These are phyloP conservation scores for Salvelinus alpinus DNA, from an alignment of 2,113 vertebrate species.

Conservation along the genomic window DNA sequence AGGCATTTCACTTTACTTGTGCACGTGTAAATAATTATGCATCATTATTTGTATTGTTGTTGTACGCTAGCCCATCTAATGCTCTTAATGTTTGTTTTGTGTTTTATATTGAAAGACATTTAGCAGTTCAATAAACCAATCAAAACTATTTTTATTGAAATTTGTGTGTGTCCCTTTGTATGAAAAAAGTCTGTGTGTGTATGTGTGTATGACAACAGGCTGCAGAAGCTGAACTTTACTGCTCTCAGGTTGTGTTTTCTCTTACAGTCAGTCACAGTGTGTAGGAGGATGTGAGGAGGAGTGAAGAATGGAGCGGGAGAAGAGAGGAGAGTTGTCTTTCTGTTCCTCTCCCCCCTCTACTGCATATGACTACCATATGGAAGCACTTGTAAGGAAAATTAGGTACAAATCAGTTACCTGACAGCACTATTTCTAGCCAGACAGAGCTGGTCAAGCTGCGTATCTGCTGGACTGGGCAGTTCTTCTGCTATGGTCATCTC, in stretches of 20 bases:
- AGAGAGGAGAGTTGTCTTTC: constrained; percentile 11
- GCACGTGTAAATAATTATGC: background rate
- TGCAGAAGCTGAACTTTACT: background rate
- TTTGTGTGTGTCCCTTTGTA: background rate
- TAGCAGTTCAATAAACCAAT: background rate
- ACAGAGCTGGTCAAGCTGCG: constrained; percentile 6
- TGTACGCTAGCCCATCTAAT: background rate
- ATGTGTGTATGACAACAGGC: background rate
- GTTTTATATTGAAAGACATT: background rate
- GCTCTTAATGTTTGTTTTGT: background rate
- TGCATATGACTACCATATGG: constrained; percentile 37
- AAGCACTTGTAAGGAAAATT: constrained; percentile 34
- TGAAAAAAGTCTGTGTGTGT: background rate
- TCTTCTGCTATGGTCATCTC: background rate
- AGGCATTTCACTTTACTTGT: no score
- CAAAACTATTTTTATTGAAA: background rate
- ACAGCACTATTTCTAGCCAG: constrained; percentile 31
- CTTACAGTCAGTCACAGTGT: constrained; percentile 1
- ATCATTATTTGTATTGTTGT: background rate
- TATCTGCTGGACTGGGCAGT: constrained; percentile 1
- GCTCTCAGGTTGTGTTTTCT: constrained; percentile 4
- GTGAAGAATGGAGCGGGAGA: constrained; percentile 14
- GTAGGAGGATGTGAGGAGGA: background rate
- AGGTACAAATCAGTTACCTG: constrained; percentile 39
- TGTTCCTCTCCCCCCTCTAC: background rate